These are phyloP conservation scores for Lacanobia wlatinum DNA, from an alignment of 2,888 invertebrate genomes.

Conservation along the genomic window DNA sequence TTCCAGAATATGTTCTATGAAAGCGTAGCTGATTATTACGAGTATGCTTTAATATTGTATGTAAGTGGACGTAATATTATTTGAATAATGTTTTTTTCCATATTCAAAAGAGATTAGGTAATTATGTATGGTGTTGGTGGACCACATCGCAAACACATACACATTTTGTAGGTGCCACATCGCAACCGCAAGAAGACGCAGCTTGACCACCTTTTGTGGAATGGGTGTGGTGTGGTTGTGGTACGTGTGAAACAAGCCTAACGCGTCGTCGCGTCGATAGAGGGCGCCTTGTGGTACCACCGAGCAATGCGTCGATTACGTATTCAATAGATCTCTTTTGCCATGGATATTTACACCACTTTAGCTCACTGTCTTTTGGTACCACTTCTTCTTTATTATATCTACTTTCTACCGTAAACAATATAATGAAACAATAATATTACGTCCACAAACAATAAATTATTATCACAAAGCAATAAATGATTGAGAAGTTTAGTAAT, in stretches of 20 bases:
- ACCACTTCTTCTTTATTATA: not conserved
- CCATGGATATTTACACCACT: not conserved
- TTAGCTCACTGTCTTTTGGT: not conserved
- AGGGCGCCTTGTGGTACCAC: no score
- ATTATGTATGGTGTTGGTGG: no score
- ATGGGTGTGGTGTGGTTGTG: no score
- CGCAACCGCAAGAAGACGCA: no score
- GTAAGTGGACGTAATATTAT: conserved; percentile 45
- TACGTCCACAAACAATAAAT: conserved; percentile 49
- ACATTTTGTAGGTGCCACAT: no score
- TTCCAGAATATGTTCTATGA: conserved; percentile 60
- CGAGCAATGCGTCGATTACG: no score
- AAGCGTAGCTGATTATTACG: conserved; percentile 53
- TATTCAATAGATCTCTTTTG: not conserved
- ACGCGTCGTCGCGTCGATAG: no score
- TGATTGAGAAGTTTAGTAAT: conserved; percentile 67
- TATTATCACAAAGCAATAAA: conserved; percentile 62
- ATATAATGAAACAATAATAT: conserved; percentile 17
- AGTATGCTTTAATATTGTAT: conserved; percentile 56
- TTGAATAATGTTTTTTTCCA: not conserved
- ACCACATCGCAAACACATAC: no score
- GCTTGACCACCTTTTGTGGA: no score
- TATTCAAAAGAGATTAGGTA: not conserved
- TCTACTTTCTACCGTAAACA: not conserved
- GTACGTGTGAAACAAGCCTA: no score